Percentiles rank a stretch among this genome's conserved stretches.
Evolutionary conservation across 2,888 invertebrate genomes (phyloP).

Genomic region (Cryptus viduatorius): DNA sequence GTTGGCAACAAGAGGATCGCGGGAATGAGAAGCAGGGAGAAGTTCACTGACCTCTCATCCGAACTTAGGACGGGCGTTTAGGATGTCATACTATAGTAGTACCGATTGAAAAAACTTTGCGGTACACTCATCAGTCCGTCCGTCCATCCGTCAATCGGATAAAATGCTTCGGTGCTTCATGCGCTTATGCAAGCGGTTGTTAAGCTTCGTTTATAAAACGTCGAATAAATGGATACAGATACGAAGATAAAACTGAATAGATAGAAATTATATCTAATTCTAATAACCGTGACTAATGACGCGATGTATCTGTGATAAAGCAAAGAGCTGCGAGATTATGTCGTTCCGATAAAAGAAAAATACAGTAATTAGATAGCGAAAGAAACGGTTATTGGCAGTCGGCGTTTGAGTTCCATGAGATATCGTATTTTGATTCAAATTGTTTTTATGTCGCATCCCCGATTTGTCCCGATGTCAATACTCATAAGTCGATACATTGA

Average conservation of each 20-base stretch:
- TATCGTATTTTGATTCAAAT: neutral
- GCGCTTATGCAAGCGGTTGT: neutral
- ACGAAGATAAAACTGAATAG: no score
- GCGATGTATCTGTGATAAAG: no score
- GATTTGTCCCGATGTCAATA: neutral
- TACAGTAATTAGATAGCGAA: no score
- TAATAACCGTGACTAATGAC: no score
- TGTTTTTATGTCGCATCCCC: neutral
- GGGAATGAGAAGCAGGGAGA: neutral
- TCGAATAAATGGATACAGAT: neutral
- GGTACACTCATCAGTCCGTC: neutral
- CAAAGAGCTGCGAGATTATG: no score
- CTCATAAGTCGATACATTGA: neutral
- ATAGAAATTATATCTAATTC: no score
- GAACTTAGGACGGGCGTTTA: constrained; percentile 3
- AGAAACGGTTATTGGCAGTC: neutral
- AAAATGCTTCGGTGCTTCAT: neutral
- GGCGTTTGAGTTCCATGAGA: neutral
- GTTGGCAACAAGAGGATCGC: neutral
- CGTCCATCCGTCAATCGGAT: neutral
- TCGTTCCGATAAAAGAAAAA: no score
- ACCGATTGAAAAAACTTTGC: neutral
- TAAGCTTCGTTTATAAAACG: neutral
- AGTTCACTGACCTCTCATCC: constrained; percentile 21
- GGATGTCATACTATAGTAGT: neutral